phyloP scores from a whole-genome alignment of 2,113 vertebrate species.

The Canis aureus region DNA sequence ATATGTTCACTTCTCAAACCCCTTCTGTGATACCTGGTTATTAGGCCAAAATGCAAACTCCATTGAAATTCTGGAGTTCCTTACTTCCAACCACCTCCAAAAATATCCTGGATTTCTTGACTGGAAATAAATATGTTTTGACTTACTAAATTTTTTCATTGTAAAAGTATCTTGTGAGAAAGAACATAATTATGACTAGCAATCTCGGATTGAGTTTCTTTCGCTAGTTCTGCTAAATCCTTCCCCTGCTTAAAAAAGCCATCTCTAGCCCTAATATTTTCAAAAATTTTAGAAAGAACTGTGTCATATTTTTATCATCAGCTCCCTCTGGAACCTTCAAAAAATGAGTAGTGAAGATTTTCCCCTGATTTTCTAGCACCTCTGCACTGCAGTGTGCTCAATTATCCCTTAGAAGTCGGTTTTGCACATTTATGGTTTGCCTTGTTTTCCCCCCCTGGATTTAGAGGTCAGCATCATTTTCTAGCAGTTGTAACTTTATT shows the following conservation, averaged over 20 bases:
- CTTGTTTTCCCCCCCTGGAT: neutral
- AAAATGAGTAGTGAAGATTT: slow-evolving; percentile 39
- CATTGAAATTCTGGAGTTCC: neutral
- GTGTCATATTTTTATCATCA: slow-evolving; percentile 36
- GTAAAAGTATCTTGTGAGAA: slow-evolving; percentile 37
- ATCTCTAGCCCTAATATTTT: neutral
- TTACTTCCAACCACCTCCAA: neutral
- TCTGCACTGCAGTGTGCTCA: neutral
- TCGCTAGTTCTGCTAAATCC: slow-evolving; percentile 41
- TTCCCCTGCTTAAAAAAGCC: slow-evolving; percentile 18
- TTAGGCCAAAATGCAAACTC: slow-evolving; percentile 15
- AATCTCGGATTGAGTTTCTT: slow-evolving; percentile 7
- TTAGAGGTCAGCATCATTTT: slow-evolving; percentile 30
- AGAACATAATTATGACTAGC: slow-evolving; percentile 1
- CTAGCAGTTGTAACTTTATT: neutral
- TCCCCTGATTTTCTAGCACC: slow-evolving; percentile 52
- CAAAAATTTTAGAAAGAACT: slow-evolving; percentile 27
- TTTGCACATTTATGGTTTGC: neutral
- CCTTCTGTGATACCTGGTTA: neutral
- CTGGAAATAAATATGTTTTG: slow-evolving; percentile 14
- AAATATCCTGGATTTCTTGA: slow-evolving; percentile 27
- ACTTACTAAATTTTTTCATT: slow-evolving; percentile 4
- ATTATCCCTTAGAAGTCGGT: slow-evolving; percentile 2
- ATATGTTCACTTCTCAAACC: neutral
- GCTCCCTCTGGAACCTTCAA: neutral